Evolutionary conservation across 2,888 invertebrate species (phyloP), one percentile per base, ranked within the genome.

Genomic region (Ichneumoninae sp.): DNA sequence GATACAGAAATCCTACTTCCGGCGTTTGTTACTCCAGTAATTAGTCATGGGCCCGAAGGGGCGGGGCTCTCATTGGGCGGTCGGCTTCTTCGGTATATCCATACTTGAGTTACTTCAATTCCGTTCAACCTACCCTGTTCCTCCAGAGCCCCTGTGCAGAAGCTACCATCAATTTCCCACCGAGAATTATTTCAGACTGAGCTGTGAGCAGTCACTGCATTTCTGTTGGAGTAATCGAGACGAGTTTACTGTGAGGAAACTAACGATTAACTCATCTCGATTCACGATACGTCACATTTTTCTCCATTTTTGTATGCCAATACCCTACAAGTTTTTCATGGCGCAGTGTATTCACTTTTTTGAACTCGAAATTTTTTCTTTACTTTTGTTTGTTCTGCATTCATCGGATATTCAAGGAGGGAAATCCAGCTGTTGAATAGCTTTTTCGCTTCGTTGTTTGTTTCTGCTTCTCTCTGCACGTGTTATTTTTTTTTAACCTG

Each of bases 31-130:
- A 73, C 60, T 68, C 71, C 71, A 76, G 71, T 76, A 80, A 83
- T 83, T 83, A 80, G 83, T 60, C 65, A 83, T 83, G 73, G 80
- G 76, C 22, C 40, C 52, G 33, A 63, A 63, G 36, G 66, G 71
- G 73, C 76, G 70, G 54, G 79, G 65, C 66, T 60, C 69, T 50
- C 50, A 3, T 19, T 33, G 30, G 26, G 44, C 22, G 22, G 44
- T 50, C 13, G 7, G 71, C 71, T 60, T 40, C 40, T 22, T 57
- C 26, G 40, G 33, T 22, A 57, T 44, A 57, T 22, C 57, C 40
- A 44, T 44, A 57, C 22, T 73, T 40, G 36, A 26, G 8, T 19
- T 26, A 57, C 57, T 57, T 44, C 71, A 57, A 73, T 70, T 36
- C 54, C 36, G 19, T 57, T 73, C 10, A 3, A 26, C 13, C 26